Percentiles rank a stretch among this genome's conserved stretches.
phyloP scores from a whole-genome alignment of 2,113 vertebrate genomes.

The Aviceda subcristata region DNA sequence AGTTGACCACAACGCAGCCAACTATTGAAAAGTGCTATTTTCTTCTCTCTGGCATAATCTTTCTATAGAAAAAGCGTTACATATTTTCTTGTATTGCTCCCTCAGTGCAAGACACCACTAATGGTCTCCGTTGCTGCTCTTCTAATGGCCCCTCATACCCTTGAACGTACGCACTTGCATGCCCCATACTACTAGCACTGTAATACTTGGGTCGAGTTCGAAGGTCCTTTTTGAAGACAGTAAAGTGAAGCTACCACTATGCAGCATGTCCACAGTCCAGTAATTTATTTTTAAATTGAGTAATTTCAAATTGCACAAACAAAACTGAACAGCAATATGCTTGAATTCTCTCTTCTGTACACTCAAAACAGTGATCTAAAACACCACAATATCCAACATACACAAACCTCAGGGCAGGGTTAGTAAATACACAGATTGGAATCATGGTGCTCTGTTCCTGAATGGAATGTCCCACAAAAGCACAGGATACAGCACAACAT shows the following conservation, averaged over 20 bases:
- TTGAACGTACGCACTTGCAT: neutral
- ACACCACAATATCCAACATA: constrained; percentile 98
- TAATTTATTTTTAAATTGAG: constrained; percentile 84
- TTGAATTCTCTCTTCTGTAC: constrained; percentile 90
- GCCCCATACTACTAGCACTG: neutral
- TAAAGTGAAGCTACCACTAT: constrained; percentile 76
- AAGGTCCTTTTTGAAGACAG: constrained; percentile 56
- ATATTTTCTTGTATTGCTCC: neutral
- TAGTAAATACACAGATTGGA: constrained; percentile 87
- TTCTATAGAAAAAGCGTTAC: constrained; percentile 5
- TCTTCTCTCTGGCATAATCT: neutral
- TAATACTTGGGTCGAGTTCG: constrained; percentile 1
- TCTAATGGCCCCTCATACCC: neutral
- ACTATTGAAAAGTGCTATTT: constrained; percentile 47
- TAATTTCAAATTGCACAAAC: constrained; percentile 86
- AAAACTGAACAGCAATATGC: constrained; percentile 81
- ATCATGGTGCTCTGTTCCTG: constrained; percentile 84
- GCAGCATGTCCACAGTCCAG: constrained; percentile 85
- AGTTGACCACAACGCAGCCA: neutral
- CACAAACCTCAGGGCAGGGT: constrained; percentile 89
- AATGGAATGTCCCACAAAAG: constrained; percentile 92
- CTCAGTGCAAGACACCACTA: constrained; percentile 39
- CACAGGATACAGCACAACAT: constrained; percentile 88
- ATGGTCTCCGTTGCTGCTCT: neutral
- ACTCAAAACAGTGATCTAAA: constrained; percentile 91